Conservation (phyloP, 1,140 invertebrate genomes). For the Leptestheria dahalacensis region DNA sequence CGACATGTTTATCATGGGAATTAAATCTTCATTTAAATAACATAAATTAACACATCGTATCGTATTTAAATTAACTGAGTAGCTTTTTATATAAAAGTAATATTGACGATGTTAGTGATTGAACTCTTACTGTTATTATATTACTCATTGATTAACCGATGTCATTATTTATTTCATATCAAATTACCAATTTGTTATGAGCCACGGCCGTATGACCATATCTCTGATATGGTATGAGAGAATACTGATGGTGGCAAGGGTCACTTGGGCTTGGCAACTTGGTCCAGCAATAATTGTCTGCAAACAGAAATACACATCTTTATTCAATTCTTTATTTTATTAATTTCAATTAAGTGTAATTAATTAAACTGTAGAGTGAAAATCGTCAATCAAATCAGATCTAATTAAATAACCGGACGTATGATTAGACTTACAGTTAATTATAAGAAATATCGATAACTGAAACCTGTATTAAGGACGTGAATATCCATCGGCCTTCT, state of each 20-base stretch:
- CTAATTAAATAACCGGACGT: slow-evolving; percentile 6
- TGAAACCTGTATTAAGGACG: slow-evolving; percentile 56
- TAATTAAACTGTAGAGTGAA: not conserved
- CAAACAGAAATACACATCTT: slow-evolving; percentile 23
- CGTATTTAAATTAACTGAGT: no score
- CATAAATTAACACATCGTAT: no score
- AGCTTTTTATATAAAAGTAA: no score
- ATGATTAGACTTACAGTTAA: no score
- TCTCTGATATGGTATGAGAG: slow-evolving; percentile 37
- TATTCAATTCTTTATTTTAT: no score
- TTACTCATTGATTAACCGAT: no score
- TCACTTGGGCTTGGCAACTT: slow-evolving; percentile 25
- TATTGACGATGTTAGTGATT: no score
- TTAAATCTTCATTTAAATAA: no score
- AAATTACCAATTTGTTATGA: slow-evolving; percentile 35
- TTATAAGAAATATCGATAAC: no score
- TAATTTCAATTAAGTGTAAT: slow-evolving; percentile 12
- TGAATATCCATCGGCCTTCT: slow-evolving; percentile 69
- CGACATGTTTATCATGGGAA: no score
- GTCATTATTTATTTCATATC: no score
- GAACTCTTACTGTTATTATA: no score
- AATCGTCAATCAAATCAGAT: slow-evolving; percentile 8
- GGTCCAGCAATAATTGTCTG: slow-evolving; percentile 35
- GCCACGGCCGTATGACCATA: slow-evolving; percentile 80
- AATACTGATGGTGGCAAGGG: slow-evolving; percentile 20